Conservation (phyloP, 2,888 invertebrate genomes). For the Apocheima hispidaria region DNA sequence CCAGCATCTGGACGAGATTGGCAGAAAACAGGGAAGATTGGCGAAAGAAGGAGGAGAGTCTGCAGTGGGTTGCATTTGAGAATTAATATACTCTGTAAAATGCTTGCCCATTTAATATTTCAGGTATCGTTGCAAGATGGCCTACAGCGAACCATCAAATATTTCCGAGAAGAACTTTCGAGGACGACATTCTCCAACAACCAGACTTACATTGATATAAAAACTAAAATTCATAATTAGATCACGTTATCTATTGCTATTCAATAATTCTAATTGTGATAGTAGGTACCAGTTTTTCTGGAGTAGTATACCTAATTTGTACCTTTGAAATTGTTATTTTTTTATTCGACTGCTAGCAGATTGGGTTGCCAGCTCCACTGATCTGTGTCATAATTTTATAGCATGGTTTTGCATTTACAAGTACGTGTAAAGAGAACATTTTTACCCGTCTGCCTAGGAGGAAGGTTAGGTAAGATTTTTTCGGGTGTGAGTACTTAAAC, state of each 20-base stretch:
- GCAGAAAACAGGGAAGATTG: no score
- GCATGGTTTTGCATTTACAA: constrained; percentile 3
- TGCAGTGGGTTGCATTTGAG: no score
- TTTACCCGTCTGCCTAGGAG: no score
- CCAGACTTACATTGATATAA: constrained; percentile 79
- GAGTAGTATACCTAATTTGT: constrained; percentile 32
- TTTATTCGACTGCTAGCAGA: constrained; percentile 13
- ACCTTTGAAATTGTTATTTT: constrained; percentile 18
- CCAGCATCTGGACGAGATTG: no score
- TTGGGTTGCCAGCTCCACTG: background rate
- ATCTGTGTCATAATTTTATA: constrained; percentile 9
- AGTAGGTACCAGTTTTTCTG: constrained; percentile 40
- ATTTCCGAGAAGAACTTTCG: constrained; percentile 96
- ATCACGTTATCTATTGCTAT: constrained; percentile 14
- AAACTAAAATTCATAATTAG: constrained; percentile 67
- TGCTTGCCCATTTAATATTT: constrained; percentile 40
- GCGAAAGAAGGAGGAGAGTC: no score
- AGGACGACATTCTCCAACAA: constrained; percentile 79
- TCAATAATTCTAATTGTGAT: constrained; percentile 64
- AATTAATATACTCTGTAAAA: background rate
- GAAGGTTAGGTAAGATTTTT: no score
- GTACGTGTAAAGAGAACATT: background rate
- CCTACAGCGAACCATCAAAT: constrained; percentile 95
- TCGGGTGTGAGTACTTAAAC: no score
- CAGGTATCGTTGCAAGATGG: constrained; percentile 94